Evolutionary conservation across 2,888 invertebrate species (phyloP).

Genomic region (Priocnemis perturbator): DNA sequence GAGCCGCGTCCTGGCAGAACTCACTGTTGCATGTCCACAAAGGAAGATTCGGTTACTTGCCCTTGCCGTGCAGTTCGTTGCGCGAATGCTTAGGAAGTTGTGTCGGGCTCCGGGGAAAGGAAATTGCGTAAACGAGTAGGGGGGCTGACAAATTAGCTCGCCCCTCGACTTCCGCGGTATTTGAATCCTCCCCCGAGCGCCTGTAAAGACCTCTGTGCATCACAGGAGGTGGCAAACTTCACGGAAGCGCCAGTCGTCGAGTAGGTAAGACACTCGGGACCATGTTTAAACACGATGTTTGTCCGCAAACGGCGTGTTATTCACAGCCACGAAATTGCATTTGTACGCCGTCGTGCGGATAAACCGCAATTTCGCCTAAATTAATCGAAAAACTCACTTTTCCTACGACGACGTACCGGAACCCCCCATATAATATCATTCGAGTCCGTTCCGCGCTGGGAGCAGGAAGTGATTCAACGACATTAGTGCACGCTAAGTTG

Average conservation of each 20-base stretch:
- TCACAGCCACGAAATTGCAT: constrained; percentile 27
- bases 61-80: background rate
- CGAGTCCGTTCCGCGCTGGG: too few relatives aligned
- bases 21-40: background rate
- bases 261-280: constrained; percentile 31
- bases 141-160: constrained; percentile 47
- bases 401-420: too few relatives aligned
- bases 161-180: constrained; percentile 36
- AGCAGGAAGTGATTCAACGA: too few relatives aligned
- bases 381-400: background rate
- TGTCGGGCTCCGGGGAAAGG: constrained; percentile 16
- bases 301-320: constrained; percentile 30
- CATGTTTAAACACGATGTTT: constrained; percentile 45
- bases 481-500: too few relatives aligned
- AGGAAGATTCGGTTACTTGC: background rate
- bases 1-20: too few relatives aligned
- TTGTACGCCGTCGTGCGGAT: constrained; percentile 38
- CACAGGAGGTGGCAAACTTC: constrained; percentile 33
- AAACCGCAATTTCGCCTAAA: constrained; percentile 23
- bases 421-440: too few relatives aligned
- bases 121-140: constrained; percentile 30
- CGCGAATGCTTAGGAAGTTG: constrained; percentile 1
- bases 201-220: constrained; percentile 22
- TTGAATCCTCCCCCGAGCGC: constrained; percentile 17
- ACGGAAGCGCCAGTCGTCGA: constrained; percentile 38